Conservation (phyloP, 2,113 vertebrate genomes). For the Phalacrocorax aristotelis region DNA sequence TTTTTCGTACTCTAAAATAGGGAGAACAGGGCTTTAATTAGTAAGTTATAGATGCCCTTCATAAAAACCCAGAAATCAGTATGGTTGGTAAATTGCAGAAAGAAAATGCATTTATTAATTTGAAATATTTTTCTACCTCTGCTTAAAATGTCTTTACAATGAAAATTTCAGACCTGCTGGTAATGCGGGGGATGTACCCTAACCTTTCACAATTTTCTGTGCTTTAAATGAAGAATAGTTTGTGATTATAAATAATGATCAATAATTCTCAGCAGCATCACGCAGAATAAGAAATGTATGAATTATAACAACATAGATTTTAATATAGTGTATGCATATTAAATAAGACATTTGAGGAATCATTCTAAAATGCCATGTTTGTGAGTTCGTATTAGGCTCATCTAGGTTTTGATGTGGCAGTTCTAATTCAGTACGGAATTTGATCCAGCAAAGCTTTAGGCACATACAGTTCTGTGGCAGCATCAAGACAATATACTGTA, state of each 20-base stretch:
- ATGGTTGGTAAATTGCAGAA: background rate
- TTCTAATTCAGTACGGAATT: background rate
- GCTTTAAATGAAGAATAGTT: background rate
- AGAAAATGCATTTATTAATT: background rate
- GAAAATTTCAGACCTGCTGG: background rate
- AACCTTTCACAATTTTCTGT: background rate
- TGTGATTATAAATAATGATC: background rate
- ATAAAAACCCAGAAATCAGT: background rate
- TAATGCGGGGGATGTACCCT: background rate
- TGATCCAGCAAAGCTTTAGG: background rate
- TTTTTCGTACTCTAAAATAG: constrained; percentile 25
- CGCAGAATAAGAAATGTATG: background rate
- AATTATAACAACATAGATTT: background rate
- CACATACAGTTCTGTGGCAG: background rate
- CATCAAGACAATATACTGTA: background rate
- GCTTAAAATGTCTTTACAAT: background rate
- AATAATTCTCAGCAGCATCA: background rate
- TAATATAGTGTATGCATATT: background rate
- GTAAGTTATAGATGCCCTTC: background rate
- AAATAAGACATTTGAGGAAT: background rate
- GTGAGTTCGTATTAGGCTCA: background rate
- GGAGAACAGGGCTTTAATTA: background rate
- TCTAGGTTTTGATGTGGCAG: background rate
- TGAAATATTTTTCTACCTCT: background rate
- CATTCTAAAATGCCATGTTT: background rate